Base-by-base conservation (phyloP, 1,140 invertebrate genomes). In the Zaprionus ghesquierei region DNA sequence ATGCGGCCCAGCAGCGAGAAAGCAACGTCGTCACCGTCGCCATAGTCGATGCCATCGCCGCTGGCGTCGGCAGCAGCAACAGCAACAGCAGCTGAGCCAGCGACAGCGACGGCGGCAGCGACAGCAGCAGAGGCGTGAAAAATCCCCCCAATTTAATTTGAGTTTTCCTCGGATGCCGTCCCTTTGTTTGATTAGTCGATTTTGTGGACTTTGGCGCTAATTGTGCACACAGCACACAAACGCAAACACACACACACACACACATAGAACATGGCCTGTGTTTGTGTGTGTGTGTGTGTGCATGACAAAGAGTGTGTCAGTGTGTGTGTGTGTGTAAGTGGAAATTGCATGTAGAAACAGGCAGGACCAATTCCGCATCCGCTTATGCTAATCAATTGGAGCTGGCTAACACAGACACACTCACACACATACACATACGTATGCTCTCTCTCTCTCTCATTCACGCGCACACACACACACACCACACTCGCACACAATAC, bases 151-250 rank as follows among this genome's bases (percentile, higher is more conserved):
- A 77, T 79, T 79, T 77, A 77, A 73, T 79, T 73, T 74, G 69
- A 77, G 69, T 77, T 79, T 77, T 72, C 62, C 73, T 35, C 15
- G 46, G 15, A 46, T 46, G 51, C 44, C 65, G 64, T 61, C 63
- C 69, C 49, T 72, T 77, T 77, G 77, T 80, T 80, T 80, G 77
- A 80, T 80, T 80, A 80, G 75, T 77, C 75, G 70, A 77, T 80
- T 80, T 80, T 80, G 77, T 80, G 77, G 77, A 80, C 71, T 80
- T 80, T 77, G 58, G 50, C 75, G 70, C 70, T 80, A 80, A 80
- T 80, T 80, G 77, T 77, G 75, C 69, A 73, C 75, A 72, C 38
- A 38, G 44, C 51, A 64, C 54, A 55, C 54, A 18, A 50, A 41
- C 41, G 49, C 27, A 46, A 29, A 53, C 27, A 62, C 29, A 55